These are phyloP conservation scores for Wiebesia pumilae DNA, from an alignment of 1,140 invertebrate genomes.

Conservation along the genomic window DNA sequence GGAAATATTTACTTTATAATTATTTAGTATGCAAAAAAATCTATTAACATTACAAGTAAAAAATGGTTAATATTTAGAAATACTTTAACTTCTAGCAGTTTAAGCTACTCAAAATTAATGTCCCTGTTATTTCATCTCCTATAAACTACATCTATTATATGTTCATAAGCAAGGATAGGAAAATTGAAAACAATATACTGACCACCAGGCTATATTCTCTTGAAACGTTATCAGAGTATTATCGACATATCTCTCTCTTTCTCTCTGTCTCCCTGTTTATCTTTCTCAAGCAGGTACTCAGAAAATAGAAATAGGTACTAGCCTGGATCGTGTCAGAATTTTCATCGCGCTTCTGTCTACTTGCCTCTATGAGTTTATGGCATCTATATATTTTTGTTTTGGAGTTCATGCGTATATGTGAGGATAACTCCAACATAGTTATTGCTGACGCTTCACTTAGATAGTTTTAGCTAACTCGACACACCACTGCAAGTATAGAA, in stretches of 20 bases:
- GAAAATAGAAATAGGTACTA: conserved; percentile 53
- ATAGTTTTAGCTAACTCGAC: neutral
- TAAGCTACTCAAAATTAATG: neutral
- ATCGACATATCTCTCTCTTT: neutral
- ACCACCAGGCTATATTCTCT: neutral
- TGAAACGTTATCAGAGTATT: neutral
- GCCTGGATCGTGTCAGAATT: conserved; percentile 60
- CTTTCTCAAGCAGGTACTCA: neutral
- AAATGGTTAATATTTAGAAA: no score
- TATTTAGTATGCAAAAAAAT: no score
- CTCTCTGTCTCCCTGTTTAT: neutral
- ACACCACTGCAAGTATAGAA: neutral
- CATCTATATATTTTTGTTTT: conserved; percentile 49
- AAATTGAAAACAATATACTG: neutral
- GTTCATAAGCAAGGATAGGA: neutral
- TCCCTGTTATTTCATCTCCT: neutral
- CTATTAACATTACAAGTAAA: no score
- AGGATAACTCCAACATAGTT: neutral
- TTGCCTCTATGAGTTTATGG: conserved; percentile 27
- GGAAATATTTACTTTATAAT: no score
- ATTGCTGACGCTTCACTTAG: neutral
- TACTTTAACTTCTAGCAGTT: no score
- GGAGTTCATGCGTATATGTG: conserved; percentile 43
- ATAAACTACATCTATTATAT: neutral
- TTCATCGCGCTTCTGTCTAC: conserved; percentile 28